Base-by-base conservation (phyloP, 2,888 invertebrate species). In the Helicoverpa assulta region DNA sequence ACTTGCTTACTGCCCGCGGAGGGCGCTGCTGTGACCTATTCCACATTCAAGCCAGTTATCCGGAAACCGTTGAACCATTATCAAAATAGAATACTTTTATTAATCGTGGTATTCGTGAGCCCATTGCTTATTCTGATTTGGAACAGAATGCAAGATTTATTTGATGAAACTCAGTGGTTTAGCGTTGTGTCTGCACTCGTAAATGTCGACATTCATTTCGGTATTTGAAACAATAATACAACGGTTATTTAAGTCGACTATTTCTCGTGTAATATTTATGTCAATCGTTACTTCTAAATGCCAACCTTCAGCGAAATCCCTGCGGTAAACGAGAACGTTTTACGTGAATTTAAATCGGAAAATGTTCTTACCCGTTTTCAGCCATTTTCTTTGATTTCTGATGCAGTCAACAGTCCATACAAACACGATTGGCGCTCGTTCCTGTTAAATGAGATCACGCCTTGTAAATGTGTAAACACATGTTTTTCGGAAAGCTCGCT, bases 281-380 rank as follows among this genome's bases (percentile, higher is more conserved):
- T 64, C 47, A 47, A 60, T 60, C 63, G 67, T 71, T 63, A 58
- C 29, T 60, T 61, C 2, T 75, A 14, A 52, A 43, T 19, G 19
- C 26, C 8, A 73, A 63, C 53, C 59, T 58, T 58, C 43, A 59
- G 10, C 8, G 3, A 21, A 26, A 14, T 21, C 59, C 29, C 18
- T 18, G 56, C 12, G 14, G 29, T 33, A 18, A 68, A 18, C 3
- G n/a, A 26, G 59, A 51, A 60, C 26, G 10, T n/a, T 47, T 50
- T 37, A 4, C 21, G 5, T n/a, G 26, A 33, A 18, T 52, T 54
- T 8, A 1, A 55, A 78, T 43, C 51, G 12, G 16, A 47, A 66
- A 50, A 10, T 16, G 37, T 40, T 70, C 91, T 93, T 87, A 95
- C 95, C 95, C 93, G 86, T 94, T 95, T 72, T 90, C 88, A 76